phyloP scores from a whole-genome alignment of 2,797 vertebrate genomes.

The Hylomyscus alleni region DNA sequence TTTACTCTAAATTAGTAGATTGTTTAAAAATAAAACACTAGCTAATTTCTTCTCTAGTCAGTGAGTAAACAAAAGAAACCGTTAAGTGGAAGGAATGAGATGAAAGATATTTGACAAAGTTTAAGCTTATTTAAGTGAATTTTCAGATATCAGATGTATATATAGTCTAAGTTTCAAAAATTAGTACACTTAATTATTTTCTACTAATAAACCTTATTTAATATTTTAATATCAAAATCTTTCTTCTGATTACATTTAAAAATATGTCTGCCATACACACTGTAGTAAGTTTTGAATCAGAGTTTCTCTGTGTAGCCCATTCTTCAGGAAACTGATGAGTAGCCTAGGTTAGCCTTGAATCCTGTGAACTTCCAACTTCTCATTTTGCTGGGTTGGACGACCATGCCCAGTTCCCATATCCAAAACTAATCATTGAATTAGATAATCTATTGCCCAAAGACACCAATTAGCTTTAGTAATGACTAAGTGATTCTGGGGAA shows the following conservation, averaged over 20 bases:
- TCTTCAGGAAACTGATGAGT: background rate
- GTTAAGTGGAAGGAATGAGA: background rate
- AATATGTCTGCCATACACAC: background rate
- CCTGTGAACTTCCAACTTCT: background rate
- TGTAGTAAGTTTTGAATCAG: background rate
- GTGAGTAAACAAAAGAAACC: slow-evolving; percentile 30
- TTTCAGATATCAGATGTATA: background rate
- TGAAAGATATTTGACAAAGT: background rate
- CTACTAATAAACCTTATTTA: slow-evolving; percentile 2
- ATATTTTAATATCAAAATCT: slow-evolving; percentile 35
- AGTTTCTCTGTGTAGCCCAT: background rate
- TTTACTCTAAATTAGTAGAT: slow-evolving; percentile 57
- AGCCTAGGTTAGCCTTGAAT: background rate
- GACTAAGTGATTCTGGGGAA: background rate
- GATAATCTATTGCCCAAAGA: slow-evolving; percentile 1
- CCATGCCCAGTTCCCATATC: no score
- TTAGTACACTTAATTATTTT: background rate
- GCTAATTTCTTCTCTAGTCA: background rate
- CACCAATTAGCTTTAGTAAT: slow-evolving; percentile 27
- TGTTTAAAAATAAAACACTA: slow-evolving; percentile 37
- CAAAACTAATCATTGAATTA: slow-evolving; percentile 36
- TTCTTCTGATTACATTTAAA: slow-evolving; percentile 8
- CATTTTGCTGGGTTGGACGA: no score
- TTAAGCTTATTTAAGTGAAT: background rate
- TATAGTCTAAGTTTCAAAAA: slow-evolving; percentile 37